Evolutionary conservation across 2,113 vertebrate species (phyloP).

Genomic region (Hirundichthys speculiger): DNA sequence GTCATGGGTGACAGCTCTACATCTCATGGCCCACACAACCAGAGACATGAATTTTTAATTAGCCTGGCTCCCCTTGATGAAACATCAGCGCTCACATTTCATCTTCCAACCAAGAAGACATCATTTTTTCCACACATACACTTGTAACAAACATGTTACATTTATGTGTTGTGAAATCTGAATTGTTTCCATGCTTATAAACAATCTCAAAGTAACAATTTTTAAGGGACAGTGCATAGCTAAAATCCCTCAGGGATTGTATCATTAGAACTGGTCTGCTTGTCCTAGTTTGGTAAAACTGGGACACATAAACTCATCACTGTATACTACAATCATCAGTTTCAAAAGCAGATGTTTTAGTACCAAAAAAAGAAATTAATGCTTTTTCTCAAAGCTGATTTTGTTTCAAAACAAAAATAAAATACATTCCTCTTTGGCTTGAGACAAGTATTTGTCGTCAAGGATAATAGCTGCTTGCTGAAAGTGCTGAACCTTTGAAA

Average conservation of each 20-base stretch:
- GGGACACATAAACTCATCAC: conserved; percentile 24
- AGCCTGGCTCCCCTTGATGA: conserved; percentile 37
- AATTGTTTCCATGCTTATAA: conserved; percentile 15
- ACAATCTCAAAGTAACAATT: conserved; percentile 5
- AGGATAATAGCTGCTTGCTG: no score
- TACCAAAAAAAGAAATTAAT: no score
- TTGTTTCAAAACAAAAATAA: no score
- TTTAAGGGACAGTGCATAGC: neutral
- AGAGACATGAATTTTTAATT: conserved; percentile 50
- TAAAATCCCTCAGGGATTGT: conserved; percentile 7
- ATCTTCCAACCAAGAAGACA: neutral
- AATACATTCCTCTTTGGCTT: no score
- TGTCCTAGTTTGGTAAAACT: conserved; percentile 40
- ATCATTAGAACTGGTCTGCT: conserved; percentile 11
- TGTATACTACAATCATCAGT: neutral
- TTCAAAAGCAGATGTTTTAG: no score
- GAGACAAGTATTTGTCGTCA: no score
- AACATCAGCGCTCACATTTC: conserved; percentile 26
- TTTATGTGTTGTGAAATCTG: neutral
- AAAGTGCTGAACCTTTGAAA: no score
- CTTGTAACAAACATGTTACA: conserved; percentile 1
- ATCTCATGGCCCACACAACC: conserved; percentile 27
- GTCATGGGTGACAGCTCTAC: conserved; percentile 51
- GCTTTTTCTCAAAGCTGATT: no score
- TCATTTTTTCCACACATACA: neutral